These are phyloP conservation scores for Loriculus beryllinus DNA, from an alignment of 2,797 vertebrate genomes.

Conservation along the genomic window DNA sequence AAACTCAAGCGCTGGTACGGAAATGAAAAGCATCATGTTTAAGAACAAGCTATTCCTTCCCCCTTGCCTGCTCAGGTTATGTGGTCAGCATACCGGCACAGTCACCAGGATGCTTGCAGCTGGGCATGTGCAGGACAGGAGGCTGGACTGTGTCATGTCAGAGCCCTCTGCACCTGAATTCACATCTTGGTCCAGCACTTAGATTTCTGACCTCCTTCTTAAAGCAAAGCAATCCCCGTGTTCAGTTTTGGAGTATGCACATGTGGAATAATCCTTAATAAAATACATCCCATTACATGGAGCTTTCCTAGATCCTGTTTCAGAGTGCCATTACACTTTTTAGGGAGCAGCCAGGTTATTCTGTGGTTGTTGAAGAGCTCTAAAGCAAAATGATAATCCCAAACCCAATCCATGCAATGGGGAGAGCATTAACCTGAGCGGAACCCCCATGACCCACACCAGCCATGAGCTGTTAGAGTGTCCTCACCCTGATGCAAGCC, in stretches of 20 bases:
- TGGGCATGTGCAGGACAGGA: not conserved
- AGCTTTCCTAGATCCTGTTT: not conserved
- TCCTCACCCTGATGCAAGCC: not conserved
- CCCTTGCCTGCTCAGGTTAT: too few species aligned
- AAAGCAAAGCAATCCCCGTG: not conserved
- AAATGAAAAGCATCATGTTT: not conserved
- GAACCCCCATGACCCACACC: rapidly evolving
- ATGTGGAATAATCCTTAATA: not conserved
- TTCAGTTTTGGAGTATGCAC: not conserved
- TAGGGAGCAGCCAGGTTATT: not conserved
- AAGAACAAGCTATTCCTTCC: not conserved
- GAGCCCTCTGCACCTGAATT: not conserved
- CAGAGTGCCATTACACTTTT: not conserved
- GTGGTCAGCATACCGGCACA: not conserved
- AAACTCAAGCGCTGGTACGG: not conserved
- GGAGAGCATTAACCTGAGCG: not conserved
- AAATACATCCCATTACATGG: not conserved
- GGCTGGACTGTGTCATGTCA: rapidly evolving
- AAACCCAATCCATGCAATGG: rapidly evolving
- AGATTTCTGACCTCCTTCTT: not conserved
- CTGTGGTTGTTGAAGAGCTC: not conserved
- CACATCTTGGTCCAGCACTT: not conserved
- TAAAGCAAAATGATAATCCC: not conserved
- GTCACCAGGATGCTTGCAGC: not conserved
- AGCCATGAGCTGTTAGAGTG: not conserved